A percentile compares a stretch with the other conserved stretches of the same genome.
Evolutionary conservation across 2,888 invertebrate genomes (phyloP).

Genomic region (Panzeria rudis): DNA sequence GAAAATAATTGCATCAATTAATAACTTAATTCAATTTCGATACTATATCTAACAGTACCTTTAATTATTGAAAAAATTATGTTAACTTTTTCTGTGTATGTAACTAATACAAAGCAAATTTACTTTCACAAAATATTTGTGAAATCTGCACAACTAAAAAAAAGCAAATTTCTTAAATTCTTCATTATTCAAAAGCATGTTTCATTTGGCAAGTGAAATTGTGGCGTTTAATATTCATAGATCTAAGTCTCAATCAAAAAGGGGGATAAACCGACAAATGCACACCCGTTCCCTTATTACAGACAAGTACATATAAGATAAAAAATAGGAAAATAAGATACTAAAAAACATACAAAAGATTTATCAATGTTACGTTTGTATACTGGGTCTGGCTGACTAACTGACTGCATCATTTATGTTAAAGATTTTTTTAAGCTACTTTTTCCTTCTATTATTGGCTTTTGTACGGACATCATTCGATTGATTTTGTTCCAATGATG

Average conservation of each 20-base stretch:
- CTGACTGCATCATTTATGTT: slow-evolving; percentile 53
- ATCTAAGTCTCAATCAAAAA: slow-evolving; percentile 47
- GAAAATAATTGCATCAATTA: too few relatives aligned
- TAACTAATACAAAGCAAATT: too few relatives aligned
- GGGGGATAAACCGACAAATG: slow-evolving; percentile 53
- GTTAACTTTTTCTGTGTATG: too few relatives aligned
- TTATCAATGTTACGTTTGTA: slow-evolving; percentile 48
- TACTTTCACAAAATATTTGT: neutral
- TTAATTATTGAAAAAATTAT: too few relatives aligned
- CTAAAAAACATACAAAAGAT: slow-evolving; percentile 56
- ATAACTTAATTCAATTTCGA: too few relatives aligned
- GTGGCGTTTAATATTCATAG: slow-evolving; percentile 60
- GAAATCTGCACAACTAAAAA: neutral
- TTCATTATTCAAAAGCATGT: slow-evolving; percentile 45
- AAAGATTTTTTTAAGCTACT: slow-evolving; percentile 33
- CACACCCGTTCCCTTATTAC: neutral
- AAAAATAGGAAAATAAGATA: slow-evolving; percentile 32
- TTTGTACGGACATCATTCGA: slow-evolving; percentile 69
- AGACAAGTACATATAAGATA: neutral
- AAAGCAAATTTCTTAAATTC: slow-evolving; percentile 26
- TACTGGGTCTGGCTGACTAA: slow-evolving; percentile 4
- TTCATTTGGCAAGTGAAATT: slow-evolving; percentile 24
- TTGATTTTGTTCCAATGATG: slow-evolving; percentile 55
- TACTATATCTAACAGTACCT: too few relatives aligned
- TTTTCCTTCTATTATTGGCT: slow-evolving; percentile 56